These are phyloP conservation scores for Linnaemya vulpina DNA, from an alignment of 2,888 invertebrate species.

Conservation along the genomic window DNA sequence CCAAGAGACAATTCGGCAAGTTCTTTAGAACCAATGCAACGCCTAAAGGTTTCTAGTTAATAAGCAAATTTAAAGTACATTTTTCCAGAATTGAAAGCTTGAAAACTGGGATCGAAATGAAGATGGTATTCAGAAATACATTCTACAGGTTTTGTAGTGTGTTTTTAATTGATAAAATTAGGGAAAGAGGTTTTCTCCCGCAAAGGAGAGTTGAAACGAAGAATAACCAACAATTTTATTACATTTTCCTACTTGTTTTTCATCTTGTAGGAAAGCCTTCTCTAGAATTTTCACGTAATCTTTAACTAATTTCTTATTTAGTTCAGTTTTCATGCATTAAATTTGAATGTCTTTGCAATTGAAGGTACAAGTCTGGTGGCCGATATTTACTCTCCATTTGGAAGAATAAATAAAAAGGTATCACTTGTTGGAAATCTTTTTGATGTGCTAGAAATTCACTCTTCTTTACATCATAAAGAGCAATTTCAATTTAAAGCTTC, in stretches of 20 bases:
- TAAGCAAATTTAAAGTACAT: neutral
- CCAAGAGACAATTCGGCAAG: neutral
- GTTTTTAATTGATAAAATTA: neutral
- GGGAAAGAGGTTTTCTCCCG: too few relatives aligned
- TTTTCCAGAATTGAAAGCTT: neutral
- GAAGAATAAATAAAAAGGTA: constrained; percentile 8
- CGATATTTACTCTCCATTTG: neutral
- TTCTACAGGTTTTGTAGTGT: neutral
- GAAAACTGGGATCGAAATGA: neutral
- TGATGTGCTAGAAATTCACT: constrained; percentile 25
- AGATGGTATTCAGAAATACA: too few relatives aligned
- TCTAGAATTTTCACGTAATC: neutral
- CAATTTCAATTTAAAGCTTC: constrained; percentile 4
- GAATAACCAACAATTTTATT: constrained; percentile 11
- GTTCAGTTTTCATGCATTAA: constrained; percentile 14
- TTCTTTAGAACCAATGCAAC: neutral
- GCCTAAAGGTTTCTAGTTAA: neutral
- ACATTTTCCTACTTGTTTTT: neutral
- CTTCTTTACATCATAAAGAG: constrained; percentile 26
- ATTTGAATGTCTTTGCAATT: constrained; percentile 12
- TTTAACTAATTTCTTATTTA: neutral
- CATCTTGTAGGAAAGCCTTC: neutral
- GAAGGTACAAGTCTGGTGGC: constrained; percentile 35
- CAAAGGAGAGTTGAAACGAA: neutral
- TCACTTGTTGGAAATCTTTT: constrained; percentile 50